Evolutionary conservation across 2,888 invertebrate genomes (phyloP).

Genomic region (Dolichomitus sp.): DNA sequence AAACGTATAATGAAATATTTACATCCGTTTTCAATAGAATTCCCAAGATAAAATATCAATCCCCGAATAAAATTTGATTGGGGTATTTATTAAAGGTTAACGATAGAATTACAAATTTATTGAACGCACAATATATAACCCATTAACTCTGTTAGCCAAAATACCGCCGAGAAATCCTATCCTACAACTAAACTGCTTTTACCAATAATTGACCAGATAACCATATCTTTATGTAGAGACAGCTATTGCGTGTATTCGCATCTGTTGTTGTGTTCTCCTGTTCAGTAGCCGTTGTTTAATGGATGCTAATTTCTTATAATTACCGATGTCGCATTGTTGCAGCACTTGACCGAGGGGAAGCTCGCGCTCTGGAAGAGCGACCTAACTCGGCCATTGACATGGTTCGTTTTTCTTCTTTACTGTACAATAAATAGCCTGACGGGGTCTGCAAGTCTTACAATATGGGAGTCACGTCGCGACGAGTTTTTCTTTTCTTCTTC

Average conservation of each 20-base stretch:
- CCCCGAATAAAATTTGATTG: too few species aligned
- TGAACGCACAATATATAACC: background rate
- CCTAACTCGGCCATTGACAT: constrained; percentile 80
- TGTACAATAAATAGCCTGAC: constrained; percentile 1
- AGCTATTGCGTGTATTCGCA: constrained; percentile 18
- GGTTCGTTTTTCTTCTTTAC: constrained; percentile 76
- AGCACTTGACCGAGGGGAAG: constrained; percentile 85
- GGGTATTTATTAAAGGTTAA: too few species aligned
- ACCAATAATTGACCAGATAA: background rate
- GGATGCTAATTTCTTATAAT: constrained; percentile 68
- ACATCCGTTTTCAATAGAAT: too few species aligned
- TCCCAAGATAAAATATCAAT: too few species aligned
- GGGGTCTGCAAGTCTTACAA: background rate
- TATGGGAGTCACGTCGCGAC: constrained; percentile 11
- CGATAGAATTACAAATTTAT: background rate
- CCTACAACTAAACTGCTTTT: background rate
- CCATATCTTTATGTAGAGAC: background rate
- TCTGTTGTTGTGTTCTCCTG: constrained; percentile 27
- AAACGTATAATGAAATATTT: too few species aligned
- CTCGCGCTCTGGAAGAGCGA: constrained; percentile 84
- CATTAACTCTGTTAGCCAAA: background rate
- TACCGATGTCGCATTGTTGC: constrained; percentile 68
- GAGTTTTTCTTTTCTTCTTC: background rate
- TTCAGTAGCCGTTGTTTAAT: constrained; percentile 39
- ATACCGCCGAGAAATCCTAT: background rate